phyloP scores from a whole-genome alignment of 2,113 vertebrate species.

The Rynchops niger region DNA sequence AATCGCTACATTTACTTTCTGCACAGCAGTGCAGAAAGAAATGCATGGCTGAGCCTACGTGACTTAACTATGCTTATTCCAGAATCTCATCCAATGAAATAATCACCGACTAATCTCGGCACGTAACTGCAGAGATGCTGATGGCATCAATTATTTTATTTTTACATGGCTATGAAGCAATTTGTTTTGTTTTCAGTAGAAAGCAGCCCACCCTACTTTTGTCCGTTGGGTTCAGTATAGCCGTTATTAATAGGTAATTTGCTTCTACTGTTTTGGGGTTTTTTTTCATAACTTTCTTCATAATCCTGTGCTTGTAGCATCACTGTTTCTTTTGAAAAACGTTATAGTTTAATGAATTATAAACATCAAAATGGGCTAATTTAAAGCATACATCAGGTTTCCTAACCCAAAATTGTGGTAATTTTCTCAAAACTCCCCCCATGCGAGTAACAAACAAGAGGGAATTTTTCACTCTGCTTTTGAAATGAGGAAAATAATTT shows the following conservation, averaged over 20 bases:
- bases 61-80: not conserved
- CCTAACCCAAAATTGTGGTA: not conserved
- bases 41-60: not conserved
- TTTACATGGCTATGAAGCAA: not conserved
- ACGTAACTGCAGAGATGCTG: not conserved
- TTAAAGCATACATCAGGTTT: not conserved
- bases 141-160: not conserved
- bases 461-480: not conserved
- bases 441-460: not conserved
- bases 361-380: not conserved
- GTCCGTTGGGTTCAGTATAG: not conserved
- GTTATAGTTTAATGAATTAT: not conserved
- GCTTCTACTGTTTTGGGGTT: not conserved
- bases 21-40: not conserved
- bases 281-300: not conserved
- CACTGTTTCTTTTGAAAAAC: not conserved
- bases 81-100: not conserved
- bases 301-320: not conserved
- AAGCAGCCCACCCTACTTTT: not conserved
- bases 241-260: not conserved
- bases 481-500: not conserved
- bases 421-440: not conserved
- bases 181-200: not conserved
- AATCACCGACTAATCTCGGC: not conserved
- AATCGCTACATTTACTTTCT: not conserved